These are phyloP conservation scores for Montipora cactus DNA, from an alignment of 64 coral and sea anemone genomes.

Conservation along the genomic window DNA sequence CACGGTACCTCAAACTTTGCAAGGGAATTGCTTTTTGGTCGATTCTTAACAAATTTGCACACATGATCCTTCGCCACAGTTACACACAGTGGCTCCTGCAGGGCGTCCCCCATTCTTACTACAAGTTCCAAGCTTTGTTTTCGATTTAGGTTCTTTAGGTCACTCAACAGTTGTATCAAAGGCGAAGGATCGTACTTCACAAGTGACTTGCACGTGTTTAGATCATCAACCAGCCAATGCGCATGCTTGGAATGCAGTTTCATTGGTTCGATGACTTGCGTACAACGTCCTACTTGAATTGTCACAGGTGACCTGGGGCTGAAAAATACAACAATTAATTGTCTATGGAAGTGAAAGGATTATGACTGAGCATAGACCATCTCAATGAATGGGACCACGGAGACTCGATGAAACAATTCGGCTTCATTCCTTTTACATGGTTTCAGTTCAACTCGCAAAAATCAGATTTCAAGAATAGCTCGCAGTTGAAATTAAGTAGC, in stretches of 20 bases:
- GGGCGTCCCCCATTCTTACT: background rate
- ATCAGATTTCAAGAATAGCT: too few species aligned
- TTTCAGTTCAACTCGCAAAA: too few species aligned
- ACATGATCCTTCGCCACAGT: background rate
- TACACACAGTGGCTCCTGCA: background rate
- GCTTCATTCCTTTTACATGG: too few species aligned
- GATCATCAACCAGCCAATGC: background rate
- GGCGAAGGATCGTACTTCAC: constrained; percentile 8
- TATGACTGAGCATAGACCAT: background rate
- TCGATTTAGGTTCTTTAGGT: background rate
- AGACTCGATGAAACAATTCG: too few species aligned
- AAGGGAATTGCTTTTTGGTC: background rate
- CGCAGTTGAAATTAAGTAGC: too few species aligned
- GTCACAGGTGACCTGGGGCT: background rate
- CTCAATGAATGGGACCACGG: too few species aligned
- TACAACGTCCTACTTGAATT: background rate
- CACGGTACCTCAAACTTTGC: background rate
- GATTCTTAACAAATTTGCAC: background rate
- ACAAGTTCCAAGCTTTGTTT: constrained; percentile 13
- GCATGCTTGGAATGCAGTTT: background rate
- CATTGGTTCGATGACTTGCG: background rate
- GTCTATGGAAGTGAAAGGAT: background rate
- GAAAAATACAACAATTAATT: background rate
- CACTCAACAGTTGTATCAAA: background rate
- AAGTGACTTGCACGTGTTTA: constrained; percentile 7